Conservation (phyloP, 1,140 invertebrate species). For the Nautilus pompilius region DNA sequence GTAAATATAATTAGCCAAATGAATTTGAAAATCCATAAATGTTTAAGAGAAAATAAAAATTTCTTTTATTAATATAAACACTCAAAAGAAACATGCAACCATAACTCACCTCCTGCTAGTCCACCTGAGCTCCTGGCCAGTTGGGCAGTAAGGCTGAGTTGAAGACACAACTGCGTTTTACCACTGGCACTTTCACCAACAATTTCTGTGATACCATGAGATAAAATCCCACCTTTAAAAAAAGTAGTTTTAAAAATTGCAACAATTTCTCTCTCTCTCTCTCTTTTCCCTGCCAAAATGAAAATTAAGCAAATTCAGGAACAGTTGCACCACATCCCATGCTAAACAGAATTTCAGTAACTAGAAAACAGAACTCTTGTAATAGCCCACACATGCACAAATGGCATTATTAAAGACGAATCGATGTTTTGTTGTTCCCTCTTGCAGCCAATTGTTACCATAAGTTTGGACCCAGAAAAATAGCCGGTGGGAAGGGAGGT, state of each 20-base stretch:
- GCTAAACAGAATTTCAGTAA: not conserved
- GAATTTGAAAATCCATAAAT: too few relatives aligned
- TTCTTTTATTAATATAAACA: not conserved
- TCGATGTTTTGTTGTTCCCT: too few relatives aligned
- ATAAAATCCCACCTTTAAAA: slow-evolving; percentile 70
- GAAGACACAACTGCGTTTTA: slow-evolving; percentile 81
- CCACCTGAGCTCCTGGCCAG: slow-evolving; percentile 55
- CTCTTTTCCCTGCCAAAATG: not conserved
- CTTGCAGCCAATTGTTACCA: too few relatives aligned
- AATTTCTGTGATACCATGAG: slow-evolving; percentile 76
- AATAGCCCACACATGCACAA: not conserved
- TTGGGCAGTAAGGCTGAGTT: slow-evolving; percentile 66
- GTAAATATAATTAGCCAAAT: too few relatives aligned
- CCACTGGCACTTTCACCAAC: slow-evolving; percentile 77
- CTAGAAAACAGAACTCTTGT: not conserved
- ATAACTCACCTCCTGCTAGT: slow-evolving; percentile 55
- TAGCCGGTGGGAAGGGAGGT: too few relatives aligned
- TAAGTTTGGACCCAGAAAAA: too few relatives aligned
- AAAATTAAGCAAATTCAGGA: not conserved
- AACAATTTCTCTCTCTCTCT: too few relatives aligned
- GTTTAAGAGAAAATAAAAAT: too few relatives aligned
- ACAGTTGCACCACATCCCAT: not conserved
- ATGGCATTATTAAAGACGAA: too few relatives aligned
- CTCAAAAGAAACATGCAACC: not conserved
- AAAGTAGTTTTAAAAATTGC: too few relatives aligned